A percentile compares a stretch with the other conserved stretches of the same genome.
Evolutionary conservation across 2,888 invertebrate genomes (phyloP).

Genomic region (Lasioglossum vierecki): DNA sequence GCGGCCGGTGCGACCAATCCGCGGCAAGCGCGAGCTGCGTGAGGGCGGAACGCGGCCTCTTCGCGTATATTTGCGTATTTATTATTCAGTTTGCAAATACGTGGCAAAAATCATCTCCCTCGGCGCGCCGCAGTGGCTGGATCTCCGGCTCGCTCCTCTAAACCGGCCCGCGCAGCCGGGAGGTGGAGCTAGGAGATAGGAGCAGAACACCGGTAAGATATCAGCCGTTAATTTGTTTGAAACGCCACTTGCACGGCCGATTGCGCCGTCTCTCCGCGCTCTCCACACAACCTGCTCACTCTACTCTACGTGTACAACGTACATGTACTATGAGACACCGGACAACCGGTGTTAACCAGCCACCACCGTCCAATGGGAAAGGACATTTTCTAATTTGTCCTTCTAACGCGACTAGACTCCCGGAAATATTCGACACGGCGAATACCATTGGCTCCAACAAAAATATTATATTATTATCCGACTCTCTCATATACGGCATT

Average conservation of each 20-base stretch:
- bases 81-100: constrained; percentile 84
- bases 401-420: not conserved
- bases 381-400: constrained; percentile 45
- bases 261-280: constrained; percentile 53
- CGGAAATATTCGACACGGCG: not conserved
- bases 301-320: not conserved
- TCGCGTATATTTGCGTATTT: constrained; percentile 82
- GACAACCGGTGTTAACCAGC: constrained; percentile 25
- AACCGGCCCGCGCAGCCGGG: constrained; percentile 62
- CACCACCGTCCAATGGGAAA: not conserved
- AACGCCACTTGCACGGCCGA: constrained; percentile 76
- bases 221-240: constrained; percentile 81
- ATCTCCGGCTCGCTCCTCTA: constrained; percentile 39
- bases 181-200: constrained; percentile 78
- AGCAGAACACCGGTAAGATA: constrained; percentile 69
- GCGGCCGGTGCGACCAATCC: constrained; percentile 81
- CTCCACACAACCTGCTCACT: not conserved
- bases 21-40: constrained; percentile 82
- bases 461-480: no score
- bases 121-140: constrained; percentile 55
- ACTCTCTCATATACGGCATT: constrained; percentile 92
- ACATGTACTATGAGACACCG: not conserved
- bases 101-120: constrained; percentile 83
- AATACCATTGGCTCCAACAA: not conserved
- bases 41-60: constrained; percentile 83